A percentile compares a stretch with the other conserved stretches of the same genome.
These are phyloP conservation scores for Andrena fulva DNA, from an alignment of 2,888 invertebrate species.

Conservation along the genomic window DNA sequence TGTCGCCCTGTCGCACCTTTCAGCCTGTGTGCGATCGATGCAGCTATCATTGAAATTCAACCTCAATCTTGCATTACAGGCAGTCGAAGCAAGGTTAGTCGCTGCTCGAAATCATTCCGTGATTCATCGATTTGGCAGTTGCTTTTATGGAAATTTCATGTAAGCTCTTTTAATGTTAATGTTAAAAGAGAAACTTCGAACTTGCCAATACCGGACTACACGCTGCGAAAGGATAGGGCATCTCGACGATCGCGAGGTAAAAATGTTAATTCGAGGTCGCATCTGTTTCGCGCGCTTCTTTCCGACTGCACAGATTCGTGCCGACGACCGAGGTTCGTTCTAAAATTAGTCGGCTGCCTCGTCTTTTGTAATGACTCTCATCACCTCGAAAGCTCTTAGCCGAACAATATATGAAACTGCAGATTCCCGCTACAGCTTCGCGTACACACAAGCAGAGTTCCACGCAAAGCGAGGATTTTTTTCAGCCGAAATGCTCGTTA, in stretches of 20 bases:
- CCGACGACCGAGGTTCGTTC: slow-evolving; percentile 48
- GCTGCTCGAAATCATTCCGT: too few relatives aligned
- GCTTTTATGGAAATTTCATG: too few relatives aligned
- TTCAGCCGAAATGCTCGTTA: slow-evolving; percentile 30
- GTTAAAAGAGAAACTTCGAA: neutral
- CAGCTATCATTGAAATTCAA: neutral
- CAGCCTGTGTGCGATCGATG: neutral
- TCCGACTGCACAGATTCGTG: neutral
- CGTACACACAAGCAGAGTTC: neutral
- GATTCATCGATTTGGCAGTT: too few relatives aligned
- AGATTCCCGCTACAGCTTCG: slow-evolving; percentile 29
- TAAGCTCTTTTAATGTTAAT: neutral
- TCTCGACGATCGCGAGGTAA: slow-evolving; percentile 16
- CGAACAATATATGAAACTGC: slow-evolving; percentile 50
- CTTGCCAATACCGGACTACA: neutral
- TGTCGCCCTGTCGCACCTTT: slow-evolving; percentile 16
- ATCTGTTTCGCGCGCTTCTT: slow-evolving; percentile 11
- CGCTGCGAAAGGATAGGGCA: neutral
- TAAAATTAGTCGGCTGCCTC: slow-evolving; percentile 60
- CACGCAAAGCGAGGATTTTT: slow-evolving; percentile 17
- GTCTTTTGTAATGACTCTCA: slow-evolving; percentile 65
- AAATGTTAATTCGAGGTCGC: slow-evolving; percentile 57
- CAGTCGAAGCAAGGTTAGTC: too few relatives aligned
- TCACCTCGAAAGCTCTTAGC: slow-evolving; percentile 50
- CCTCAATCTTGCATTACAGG: too few relatives aligned